Evolutionary conservation across 2,797 vertebrate species (phyloP).

Genomic region (Pangasius mekongensis): DNA sequence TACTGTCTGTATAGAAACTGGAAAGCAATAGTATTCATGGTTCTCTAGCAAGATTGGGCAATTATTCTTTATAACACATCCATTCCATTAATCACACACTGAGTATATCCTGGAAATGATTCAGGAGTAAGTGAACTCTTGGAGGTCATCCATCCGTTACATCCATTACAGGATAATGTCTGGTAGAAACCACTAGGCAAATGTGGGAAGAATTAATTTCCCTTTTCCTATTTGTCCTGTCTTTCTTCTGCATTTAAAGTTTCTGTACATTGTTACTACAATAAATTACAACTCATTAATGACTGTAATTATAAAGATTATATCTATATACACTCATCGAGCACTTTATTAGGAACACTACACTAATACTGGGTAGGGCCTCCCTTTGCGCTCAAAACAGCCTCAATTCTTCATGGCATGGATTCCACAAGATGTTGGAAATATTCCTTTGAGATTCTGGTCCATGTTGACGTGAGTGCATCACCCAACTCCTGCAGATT

Average conservation of each 20-base stretch:
- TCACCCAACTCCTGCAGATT: neutral
- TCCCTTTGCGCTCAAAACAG: neutral
- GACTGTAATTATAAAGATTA: neutral
- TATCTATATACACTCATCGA: neutral
- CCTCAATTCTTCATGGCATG: neutral
- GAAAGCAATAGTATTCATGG: neutral
- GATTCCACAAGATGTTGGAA: neutral
- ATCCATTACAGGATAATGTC: conserved; percentile 18
- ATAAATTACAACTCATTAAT: neutral
- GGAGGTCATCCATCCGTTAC: conserved; percentile 22
- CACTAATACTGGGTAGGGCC: too few species aligned
- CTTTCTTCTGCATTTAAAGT: neutral
- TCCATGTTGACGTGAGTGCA: neutral
- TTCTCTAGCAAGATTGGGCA: neutral
- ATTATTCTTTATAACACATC: conserved; percentile 25
- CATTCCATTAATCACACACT: neutral
- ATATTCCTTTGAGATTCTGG: neutral
- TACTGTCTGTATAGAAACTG: neutral
- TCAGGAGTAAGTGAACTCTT: conserved; percentile 19
- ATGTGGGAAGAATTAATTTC: neutral
- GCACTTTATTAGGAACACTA: neutral
- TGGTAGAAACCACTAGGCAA: neutral
- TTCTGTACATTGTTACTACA: neutral
- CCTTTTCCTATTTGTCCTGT: neutral
- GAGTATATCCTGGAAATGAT: conserved; percentile 6